A percentile compares a stretch with the other conserved stretches of the same genome.
phyloP scores from a whole-genome alignment of 2,888 invertebrate genomes.

The Orchesella flavescens region DNA sequence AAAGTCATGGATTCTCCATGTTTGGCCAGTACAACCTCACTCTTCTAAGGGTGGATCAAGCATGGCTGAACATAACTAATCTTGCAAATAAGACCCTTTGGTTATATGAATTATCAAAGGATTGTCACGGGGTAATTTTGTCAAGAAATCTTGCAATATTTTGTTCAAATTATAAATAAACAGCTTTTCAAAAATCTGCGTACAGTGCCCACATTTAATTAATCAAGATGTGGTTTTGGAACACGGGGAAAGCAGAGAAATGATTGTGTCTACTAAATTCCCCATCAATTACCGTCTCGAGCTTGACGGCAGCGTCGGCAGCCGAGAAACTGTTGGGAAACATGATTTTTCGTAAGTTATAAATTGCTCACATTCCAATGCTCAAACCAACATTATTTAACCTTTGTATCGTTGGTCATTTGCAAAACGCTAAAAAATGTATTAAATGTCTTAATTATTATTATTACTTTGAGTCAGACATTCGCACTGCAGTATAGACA shows the following conservation, averaged over 20 bases:
- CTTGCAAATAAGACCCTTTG: slow-evolving; percentile 74
- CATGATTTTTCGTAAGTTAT: slow-evolving; percentile 25
- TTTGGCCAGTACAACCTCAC: slow-evolving; percentile 78
- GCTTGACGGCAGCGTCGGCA: background rate
- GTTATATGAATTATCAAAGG: slow-evolving; percentile 82
- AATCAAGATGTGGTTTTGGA: background rate
- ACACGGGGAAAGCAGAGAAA: background rate
- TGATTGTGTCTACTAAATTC: slow-evolving; percentile 42
- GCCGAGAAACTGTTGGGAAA: slow-evolving; percentile 7
- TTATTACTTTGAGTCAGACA: no score
- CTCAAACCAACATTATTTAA: no score
- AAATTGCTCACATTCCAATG: no score
- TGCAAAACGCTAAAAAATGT: no score
- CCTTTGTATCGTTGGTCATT: background rate
- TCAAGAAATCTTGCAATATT: no score
- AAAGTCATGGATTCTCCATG: slow-evolving; percentile 76
- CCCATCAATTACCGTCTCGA: slow-evolving; percentile 47
- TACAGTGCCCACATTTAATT: slow-evolving; percentile 33
- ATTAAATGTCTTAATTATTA: no score
- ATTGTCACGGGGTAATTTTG: slow-evolving; percentile 83
- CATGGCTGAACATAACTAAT: slow-evolving; percentile 77
- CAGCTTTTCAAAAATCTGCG: background rate
- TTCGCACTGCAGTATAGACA: slow-evolving; percentile 12
- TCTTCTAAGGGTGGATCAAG: slow-evolving; percentile 80
- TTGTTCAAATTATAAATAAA: background rate